phyloP scores from a whole-genome alignment of 2,888 invertebrate genomes.

The Ganaspis brasiliensis region DNA sequence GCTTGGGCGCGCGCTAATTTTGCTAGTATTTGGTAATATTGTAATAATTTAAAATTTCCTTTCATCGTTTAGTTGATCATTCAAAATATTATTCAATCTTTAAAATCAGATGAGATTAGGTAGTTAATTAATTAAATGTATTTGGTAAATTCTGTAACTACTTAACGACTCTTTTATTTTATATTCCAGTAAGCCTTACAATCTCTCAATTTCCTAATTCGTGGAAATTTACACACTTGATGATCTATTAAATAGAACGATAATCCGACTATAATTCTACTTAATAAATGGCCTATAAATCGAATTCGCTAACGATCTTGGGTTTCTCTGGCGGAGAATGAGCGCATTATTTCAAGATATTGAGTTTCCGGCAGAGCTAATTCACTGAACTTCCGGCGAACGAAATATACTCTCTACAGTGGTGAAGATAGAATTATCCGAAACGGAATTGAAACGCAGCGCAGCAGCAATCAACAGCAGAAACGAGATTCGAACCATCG shows the following conservation, averaged over 20 bases:
- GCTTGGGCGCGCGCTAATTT: no score
- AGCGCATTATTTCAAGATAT: conserved; percentile 42
- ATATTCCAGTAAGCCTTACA: no score
- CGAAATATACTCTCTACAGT: conserved; percentile 38
- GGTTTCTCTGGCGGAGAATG: conserved; percentile 15
- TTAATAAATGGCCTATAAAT: conserved; percentile 35
- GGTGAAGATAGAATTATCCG: conserved; percentile 42
- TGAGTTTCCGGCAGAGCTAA: conserved; percentile 34
- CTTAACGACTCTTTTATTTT: no score
- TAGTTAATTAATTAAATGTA: no score
- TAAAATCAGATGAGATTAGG: no score
- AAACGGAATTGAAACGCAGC: conserved; percentile 35
- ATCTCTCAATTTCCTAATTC: no score
- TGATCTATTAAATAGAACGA: neutral
- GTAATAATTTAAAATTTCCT: no score
- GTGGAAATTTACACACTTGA: neutral
- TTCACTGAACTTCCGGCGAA: conserved; percentile 39
- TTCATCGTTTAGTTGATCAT: no score
- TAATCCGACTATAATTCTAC: conserved; percentile 6
- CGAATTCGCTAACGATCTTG: conserved; percentile 32
- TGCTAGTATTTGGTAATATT: no score
- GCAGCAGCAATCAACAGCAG: conserved; percentile 40
- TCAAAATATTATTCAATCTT: no score
- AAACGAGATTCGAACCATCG: conserved; percentile 42
- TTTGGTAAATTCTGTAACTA: no score